Conservation (phyloP, 2,888 invertebrate species). For the Dolichomitus sp. region DNA sequence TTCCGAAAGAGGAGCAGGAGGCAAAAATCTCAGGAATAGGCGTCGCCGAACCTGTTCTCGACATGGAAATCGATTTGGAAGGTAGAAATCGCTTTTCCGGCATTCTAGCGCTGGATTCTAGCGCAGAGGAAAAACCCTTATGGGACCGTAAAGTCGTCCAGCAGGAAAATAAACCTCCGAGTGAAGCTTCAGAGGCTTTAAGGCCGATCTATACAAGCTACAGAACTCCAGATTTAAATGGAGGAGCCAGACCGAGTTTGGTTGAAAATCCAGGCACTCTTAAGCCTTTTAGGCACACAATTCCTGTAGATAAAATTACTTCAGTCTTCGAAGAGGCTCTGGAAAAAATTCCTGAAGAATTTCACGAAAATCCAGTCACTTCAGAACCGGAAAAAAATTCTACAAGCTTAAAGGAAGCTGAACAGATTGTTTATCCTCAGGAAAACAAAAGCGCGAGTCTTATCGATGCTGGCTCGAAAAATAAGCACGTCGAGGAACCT, state of each 20-base stretch:
- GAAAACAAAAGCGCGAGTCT: slow-evolving; percentile 64
- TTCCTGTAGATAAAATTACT: slow-evolving; percentile 83
- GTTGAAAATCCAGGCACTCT: slow-evolving; percentile 80
- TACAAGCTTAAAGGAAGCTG: slow-evolving; percentile 71
- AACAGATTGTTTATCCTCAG: slow-evolving; percentile 31
- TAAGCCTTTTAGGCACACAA: slow-evolving; percentile 84
- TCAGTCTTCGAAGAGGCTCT: slow-evolving; percentile 68
- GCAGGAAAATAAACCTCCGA: slow-evolving; percentile 27
- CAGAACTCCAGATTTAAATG: slow-evolving; percentile 82
- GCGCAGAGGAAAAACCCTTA: slow-evolving; percentile 63
- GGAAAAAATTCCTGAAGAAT: slow-evolving; percentile 6
- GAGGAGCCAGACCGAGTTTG: slow-evolving; percentile 78
- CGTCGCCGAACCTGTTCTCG: slow-evolving; percentile 83
- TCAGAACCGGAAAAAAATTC: neutral
- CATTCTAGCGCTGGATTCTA: slow-evolving; percentile 70
- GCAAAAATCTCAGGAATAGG: slow-evolving; percentile 79
- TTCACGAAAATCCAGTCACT: slow-evolving; percentile 2
- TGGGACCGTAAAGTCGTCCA: slow-evolving; percentile 72
- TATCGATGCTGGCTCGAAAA: slow-evolving; percentile 45
- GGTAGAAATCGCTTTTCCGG: slow-evolving; percentile 78
- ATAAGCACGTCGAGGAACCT: slow-evolving; percentile 57
- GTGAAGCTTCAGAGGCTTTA: slow-evolving; percentile 40
- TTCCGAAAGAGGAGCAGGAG: neutral
- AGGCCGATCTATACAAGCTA: slow-evolving; percentile 83
- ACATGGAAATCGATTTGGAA: slow-evolving; percentile 80